phyloP scores from a whole-genome alignment of 1,140 invertebrate species.

The Galleria mellonella region DNA sequence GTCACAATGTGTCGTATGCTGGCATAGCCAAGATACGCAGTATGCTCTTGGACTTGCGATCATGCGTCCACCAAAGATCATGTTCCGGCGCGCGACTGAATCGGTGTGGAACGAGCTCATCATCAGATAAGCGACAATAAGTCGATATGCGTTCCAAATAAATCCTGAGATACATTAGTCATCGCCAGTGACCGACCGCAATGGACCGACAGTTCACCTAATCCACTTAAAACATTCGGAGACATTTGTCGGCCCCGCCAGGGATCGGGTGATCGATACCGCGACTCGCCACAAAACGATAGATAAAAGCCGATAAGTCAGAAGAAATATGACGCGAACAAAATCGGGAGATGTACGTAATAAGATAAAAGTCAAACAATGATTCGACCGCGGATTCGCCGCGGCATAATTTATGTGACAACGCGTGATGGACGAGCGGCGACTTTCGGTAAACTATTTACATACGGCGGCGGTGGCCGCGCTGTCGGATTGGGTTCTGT shows the following conservation, averaged over 20 bases:
- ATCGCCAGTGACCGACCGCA: constrained; percentile 35
- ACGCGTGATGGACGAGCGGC: constrained; percentile 72
- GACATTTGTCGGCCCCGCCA: constrained; percentile 65
- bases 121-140: constrained; percentile 69
- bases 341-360: constrained; percentile 73
- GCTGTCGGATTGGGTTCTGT: constrained; percentile 66
- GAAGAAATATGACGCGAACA: constrained; percentile 74
- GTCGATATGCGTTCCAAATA: constrained; percentile 63
- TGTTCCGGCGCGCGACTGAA: constrained; percentile 6
- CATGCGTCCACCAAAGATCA: too few relatives aligned
- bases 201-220: constrained; percentile 50
- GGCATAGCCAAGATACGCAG: background rate
- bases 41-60: too few relatives aligned
- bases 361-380: constrained; percentile 75
- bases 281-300: constrained; percentile 70
- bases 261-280: constrained; percentile 65
- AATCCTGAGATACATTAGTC: constrained; percentile 53
- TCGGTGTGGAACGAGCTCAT: constrained; percentile 16
- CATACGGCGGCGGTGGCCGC: constrained; percentile 61
- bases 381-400: constrained; percentile 72
- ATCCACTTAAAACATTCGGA: constrained; percentile 70
- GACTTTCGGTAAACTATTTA: constrained; percentile 74
- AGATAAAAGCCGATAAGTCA: constrained; percentile 72
- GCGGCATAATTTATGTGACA: constrained; percentile 74
- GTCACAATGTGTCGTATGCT: constrained; percentile 34